Conservation (phyloP, 2,797 vertebrate species). For the Brachymystax lenok region DNA sequence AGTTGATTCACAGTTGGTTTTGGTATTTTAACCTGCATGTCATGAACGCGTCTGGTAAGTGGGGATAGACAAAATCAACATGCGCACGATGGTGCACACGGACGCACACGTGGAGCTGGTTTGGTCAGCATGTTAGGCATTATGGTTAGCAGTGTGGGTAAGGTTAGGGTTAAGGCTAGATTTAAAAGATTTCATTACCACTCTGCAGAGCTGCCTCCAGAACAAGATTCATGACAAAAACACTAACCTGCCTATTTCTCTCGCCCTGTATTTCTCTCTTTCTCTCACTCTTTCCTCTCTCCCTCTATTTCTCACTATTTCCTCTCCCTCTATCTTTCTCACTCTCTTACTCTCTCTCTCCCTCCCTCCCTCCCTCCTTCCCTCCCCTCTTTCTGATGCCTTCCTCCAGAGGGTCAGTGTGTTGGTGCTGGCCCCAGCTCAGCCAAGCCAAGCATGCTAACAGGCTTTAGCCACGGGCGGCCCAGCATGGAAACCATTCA, state of each 20-base stretch:
- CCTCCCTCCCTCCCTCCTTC: background rate
- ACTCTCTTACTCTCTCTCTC: background rate
- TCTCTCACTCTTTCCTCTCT: background rate
- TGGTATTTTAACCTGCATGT: too few species aligned
- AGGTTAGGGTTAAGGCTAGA: too few species aligned
- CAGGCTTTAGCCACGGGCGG: conserved; percentile 54
- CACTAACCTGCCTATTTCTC: background rate
- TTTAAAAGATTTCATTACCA: too few species aligned
- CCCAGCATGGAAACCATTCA: conserved; percentile 59
- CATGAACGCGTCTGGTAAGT: too few species aligned
- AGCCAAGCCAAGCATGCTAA: conserved; percentile 58
- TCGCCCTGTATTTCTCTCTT: background rate
- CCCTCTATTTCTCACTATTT: background rate
- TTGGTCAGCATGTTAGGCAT: too few species aligned
- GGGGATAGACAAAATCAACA: too few species aligned
- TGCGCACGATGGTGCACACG: too few species aligned
- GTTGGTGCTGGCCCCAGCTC: conserved; percentile 29
- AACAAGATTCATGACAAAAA: too few species aligned
- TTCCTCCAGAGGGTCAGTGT: conserved; percentile 19
- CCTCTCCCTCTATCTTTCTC: conserved; percentile 41
- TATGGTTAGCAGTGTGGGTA: too few species aligned
- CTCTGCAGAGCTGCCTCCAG: too few species aligned
- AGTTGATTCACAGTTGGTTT: too few species aligned
- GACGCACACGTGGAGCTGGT: too few species aligned
- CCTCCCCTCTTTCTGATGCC: conserved; percentile 23